Base-by-base conservation (phyloP, 2,888 invertebrate species). In the Alcis repandata region DNA sequence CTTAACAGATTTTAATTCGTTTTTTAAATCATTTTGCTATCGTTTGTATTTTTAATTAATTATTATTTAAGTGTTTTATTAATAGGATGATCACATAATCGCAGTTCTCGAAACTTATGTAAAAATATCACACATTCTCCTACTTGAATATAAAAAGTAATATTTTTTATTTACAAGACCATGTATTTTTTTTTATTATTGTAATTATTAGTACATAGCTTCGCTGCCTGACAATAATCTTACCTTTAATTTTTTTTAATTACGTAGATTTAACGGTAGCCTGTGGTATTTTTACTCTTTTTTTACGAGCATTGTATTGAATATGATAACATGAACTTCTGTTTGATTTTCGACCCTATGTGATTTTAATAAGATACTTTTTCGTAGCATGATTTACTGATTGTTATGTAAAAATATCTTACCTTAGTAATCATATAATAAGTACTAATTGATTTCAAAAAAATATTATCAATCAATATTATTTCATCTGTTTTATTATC, bases 171-270 rank as follows among this genome's bases (percentile, higher is more conserved):
- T 81, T 84, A 84, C 84, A 85, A 85, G 85, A 87, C 79, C 76
- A 72, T 84, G 83, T 48, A 46, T 15, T 60, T 61, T 57, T 32
- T 82, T 79, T 83, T 80, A 82, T 78, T 77, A 75, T 69, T 73
- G 63, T 72, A 75, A 69, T 69, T 69, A 76, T 79, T 85, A 83
- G 81, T 82, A 76, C 72, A 78, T 80, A 83, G 84, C 81, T 82
- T 86, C 85, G 89, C 88, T 90, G 90, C 83, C 82, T 83, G 91
- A 90, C 88, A 90, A 89, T 89, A 89, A 88, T 81, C 69, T 80
- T 82, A 79, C 76, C 67, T 83, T 87, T 83, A 84, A 78, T 86
- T 85, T 78, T 45, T 45, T 56, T 45, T 41, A 4, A 70, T 76
- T 79, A 82, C 69, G 79, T 86, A 80, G 78, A 74, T 73, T 76